Evolutionary conservation across 92 coral and sea anemone species (phyloP).

Genomic region (Micromussa lordhowensis): DNA sequence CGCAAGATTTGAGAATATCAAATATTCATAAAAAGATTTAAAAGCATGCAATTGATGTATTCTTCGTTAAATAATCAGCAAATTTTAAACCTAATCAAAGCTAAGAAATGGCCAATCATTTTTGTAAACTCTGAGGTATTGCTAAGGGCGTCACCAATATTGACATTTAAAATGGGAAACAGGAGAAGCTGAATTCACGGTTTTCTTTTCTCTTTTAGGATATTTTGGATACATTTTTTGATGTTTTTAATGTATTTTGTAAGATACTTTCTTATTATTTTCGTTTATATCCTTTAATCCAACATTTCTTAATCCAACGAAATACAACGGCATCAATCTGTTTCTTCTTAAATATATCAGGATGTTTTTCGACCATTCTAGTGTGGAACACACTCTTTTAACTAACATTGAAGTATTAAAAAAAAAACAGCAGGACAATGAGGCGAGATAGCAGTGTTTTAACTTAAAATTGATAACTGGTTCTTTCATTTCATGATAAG

Average conservation of each 20-base stretch:
- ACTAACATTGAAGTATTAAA: background rate
- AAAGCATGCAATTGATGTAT: background rate
- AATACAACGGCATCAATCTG: background rate
- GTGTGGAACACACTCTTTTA: background rate
- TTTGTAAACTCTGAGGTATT: background rate
- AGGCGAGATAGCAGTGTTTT: background rate
- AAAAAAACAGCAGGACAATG: background rate
- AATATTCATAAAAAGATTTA: too few relatives aligned
- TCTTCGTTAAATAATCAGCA: background rate
- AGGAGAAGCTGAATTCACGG: background rate
- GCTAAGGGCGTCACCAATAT: background rate
- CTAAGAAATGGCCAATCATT: background rate
- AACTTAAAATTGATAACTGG: background rate
- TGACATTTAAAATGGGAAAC: background rate
- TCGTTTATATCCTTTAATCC: background rate
- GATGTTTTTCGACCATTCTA: background rate
- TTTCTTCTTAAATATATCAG: too few relatives aligned
- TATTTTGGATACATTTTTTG: too few relatives aligned
- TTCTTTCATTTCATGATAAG: too few relatives aligned
- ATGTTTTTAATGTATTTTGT: too few relatives aligned
- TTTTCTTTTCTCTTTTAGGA: background rate
- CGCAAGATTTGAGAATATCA: too few relatives aligned
- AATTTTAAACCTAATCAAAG: background rate
- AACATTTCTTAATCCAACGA: background rate
- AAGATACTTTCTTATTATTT: too few relatives aligned